Percentiles rank a stretch among this genome's conserved stretches.
Conservation (phyloP, 2,888 invertebrate species). For the Chymomyza procnemis region DNA sequence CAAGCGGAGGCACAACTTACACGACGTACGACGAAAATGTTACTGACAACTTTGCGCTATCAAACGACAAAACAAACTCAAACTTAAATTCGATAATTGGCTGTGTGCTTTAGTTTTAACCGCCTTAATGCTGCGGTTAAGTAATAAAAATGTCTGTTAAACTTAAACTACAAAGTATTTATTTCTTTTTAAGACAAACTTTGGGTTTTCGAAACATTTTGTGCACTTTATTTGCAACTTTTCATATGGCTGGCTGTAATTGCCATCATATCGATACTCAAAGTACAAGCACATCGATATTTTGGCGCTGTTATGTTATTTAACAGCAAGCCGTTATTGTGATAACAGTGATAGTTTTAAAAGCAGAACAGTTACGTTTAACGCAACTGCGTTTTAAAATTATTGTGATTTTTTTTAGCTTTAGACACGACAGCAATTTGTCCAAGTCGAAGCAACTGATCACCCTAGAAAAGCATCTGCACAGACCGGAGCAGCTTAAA, state of each 20-base stretch:
- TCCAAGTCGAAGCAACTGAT: no score
- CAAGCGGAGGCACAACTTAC: neutral
- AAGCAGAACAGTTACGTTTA: neutral
- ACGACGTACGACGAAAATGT: neutral
- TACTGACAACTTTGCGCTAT: neutral
- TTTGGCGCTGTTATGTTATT: neutral
- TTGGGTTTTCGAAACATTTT: neutral
- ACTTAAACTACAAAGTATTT: no score
- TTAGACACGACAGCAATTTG: no score
- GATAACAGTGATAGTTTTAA: neutral
- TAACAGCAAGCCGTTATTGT: neutral
- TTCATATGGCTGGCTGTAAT: neutral
- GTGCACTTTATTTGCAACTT: neutral
- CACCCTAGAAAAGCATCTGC: no score
- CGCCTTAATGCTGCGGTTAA: neutral
- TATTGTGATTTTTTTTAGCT: no score
- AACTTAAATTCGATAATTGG: neutral
- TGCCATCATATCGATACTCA: neutral
- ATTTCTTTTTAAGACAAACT: no score
- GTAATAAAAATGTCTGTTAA: no score
- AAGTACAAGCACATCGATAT: neutral
- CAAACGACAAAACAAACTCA: neutral
- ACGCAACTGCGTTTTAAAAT: no score
- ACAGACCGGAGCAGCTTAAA: no score
- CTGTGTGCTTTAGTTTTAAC: neutral